Evolutionary conservation across 2,113 vertebrate genomes (phyloP), one percentile per base, ranked within the genome.

Genomic region (Macquaria australasica): DNA sequence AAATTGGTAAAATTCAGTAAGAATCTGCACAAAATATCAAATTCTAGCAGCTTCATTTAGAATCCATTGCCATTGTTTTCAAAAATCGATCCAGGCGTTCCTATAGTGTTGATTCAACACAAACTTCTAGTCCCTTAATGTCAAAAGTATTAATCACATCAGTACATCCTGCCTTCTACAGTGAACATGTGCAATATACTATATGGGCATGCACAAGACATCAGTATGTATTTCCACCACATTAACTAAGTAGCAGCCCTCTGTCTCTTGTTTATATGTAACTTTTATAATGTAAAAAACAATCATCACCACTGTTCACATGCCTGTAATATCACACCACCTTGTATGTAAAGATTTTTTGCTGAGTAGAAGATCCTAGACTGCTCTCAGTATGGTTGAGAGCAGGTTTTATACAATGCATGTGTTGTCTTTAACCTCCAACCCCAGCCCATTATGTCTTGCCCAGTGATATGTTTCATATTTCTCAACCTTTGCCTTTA

Each of bases 331-430:
- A 10, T 60, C 14, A 25, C 25, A 23, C n/a, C 37, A 55, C 4
- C 7, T 5, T 56, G 50, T 73, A 31, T 64, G 15, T 73, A n/a
- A 66, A 66, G 60, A 51, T 67, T 74, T 74, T 60, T n/a, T 39
- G 66, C 55, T 50, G 39, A 37, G 63, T 70, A 39, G 15, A 51
- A 1, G 21, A 60, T 60, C 14, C 6, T 51, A 21, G 31, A 18
- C 60, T 51, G 43, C 8, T 55, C 28, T 70, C 4, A 11, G 18
- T n/a, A 0, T 5, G 25, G 48, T 67, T 45, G 8, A 31, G 41
- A 67, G 0, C 45, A 20, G 16, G 25, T 73, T 73, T 43, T 62
- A 4, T 67, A 28, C 23, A 63, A 39, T 23, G 77, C 48, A 64
- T 81, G 79, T 64, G 6, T 63, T 18, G 50, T 68, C 48, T 48